Conservation (phyloP, 1,140 invertebrate species). For the Harpegnathos saltator region DNA sequence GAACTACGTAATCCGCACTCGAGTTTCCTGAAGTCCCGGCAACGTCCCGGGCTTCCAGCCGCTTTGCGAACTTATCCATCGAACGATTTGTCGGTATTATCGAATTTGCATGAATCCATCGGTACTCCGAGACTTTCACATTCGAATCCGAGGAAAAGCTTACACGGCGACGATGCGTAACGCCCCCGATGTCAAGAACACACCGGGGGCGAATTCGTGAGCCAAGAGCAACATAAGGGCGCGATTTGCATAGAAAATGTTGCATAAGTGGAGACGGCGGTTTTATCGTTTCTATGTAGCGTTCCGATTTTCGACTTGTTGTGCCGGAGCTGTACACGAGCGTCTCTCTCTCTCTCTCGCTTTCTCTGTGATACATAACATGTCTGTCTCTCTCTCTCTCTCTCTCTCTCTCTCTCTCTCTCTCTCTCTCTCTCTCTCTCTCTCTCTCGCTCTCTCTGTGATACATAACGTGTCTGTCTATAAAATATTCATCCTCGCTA, state of each 20-base stretch:
- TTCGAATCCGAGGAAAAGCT: conserved; percentile 54
- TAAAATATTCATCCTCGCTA: background rate
- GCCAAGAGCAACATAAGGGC: conserved; percentile 58
- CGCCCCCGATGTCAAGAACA: conserved; percentile 53
- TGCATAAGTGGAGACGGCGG: conserved; percentile 15
- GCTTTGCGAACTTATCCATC: conserved; percentile 64
- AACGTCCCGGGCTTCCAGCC: conserved; percentile 45
- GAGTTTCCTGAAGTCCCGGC: conserved; percentile 63
- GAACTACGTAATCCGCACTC: conserved; percentile 69
- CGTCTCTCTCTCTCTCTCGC: no score
- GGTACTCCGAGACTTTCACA: conserved; percentile 36
- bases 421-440: no score
- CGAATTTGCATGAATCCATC: conserved; percentile 73
- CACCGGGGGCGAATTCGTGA: conserved; percentile 56
- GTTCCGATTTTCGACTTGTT: conserved; percentile 30
- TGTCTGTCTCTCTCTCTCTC: background rate
- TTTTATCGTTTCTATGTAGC: conserved; percentile 40
- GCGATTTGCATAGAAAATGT: conserved; percentile 64
- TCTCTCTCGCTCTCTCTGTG: background rate
- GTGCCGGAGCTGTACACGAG: background rate
- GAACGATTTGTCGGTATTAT: conserved; percentile 71
- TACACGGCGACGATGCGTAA: conserved; percentile 20
- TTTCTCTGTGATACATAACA: background rate
- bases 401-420: background rate
- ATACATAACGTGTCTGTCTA: background rate